These are phyloP conservation scores for Agriopis marginaria DNA, from an alignment of 2,888 invertebrate species.

Conservation along the genomic window DNA sequence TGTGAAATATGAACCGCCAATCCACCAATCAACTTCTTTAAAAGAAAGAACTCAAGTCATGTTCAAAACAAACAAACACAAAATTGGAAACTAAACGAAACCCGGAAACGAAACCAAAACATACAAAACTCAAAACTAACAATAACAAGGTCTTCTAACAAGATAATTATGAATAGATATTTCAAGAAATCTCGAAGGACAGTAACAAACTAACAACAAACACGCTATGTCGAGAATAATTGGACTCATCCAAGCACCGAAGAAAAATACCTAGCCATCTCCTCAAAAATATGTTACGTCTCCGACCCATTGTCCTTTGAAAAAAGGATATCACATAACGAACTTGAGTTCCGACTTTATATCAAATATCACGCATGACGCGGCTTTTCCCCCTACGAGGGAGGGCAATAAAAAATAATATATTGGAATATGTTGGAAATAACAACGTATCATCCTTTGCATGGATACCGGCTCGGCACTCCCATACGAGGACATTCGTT, in stretches of 20 bases:
- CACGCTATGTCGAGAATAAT: slow-evolving; percentile 78
- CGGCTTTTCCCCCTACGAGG: slow-evolving; percentile 66
- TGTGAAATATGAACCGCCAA: no score
- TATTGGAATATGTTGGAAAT: slow-evolving; percentile 87
- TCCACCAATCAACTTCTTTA: no score
- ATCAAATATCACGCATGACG: slow-evolving; percentile 87
- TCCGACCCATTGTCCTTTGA: slow-evolving; percentile 84
- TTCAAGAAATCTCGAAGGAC: slow-evolving; percentile 52
- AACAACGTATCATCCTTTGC: slow-evolving; percentile 85
- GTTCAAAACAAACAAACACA: not conserved
- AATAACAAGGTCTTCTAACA: slow-evolving; percentile 44
- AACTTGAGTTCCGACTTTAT: slow-evolving; percentile 86
- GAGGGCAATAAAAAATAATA: slow-evolving; percentile 87
- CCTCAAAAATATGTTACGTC: slow-evolving; percentile 80
- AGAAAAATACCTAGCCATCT: slow-evolving; percentile 79
- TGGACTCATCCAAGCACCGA: slow-evolving; percentile 74
- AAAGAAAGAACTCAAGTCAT: no score
- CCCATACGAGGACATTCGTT: slow-evolving; percentile 72
- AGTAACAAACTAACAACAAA: slow-evolving; percentile 75
- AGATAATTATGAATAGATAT: slow-evolving; percentile 38
- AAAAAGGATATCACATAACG: slow-evolving; percentile 86
- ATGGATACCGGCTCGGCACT: slow-evolving; percentile 64
- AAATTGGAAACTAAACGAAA: not conserved
- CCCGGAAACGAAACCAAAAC: not conserved
- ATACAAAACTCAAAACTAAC: slow-evolving; percentile 32